Evolutionary conservation across 2,113 vertebrate genomes (phyloP).

Genomic region (Saimiri boliviensis): DNA sequence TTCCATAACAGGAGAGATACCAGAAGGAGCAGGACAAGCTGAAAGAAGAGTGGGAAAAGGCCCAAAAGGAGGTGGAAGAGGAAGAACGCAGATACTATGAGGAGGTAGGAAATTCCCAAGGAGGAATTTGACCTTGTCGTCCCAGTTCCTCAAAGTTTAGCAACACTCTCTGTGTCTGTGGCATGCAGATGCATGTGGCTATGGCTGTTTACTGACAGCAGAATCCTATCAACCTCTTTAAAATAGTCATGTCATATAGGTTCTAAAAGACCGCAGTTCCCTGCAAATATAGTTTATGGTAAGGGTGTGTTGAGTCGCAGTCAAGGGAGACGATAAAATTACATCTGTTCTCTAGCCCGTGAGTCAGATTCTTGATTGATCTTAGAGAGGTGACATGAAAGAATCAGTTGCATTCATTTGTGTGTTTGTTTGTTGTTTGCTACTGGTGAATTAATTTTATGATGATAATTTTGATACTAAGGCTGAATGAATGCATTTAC

Average conservation of each 20-base stretch:
- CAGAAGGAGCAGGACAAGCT: conserved; percentile 95
- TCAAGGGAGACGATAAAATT: not conserved
- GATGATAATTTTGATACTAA: not conserved
- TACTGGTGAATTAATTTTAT: not conserved
- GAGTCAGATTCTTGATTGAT: not conserved
- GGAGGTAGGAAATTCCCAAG: conserved; percentile 87
- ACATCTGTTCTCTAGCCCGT: not conserved
- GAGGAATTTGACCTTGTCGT: not conserved
- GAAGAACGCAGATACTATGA: conserved; percentile 96
- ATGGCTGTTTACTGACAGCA: not conserved
- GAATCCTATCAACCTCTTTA: not conserved
- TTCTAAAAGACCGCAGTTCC: not conserved
- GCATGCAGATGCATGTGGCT: fast-evolving
- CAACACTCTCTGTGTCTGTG: not conserved
- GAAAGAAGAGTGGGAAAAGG: conserved; percentile 97
- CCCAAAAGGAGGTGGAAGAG: conserved; percentile 96
- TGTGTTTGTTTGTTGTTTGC: not conserved
- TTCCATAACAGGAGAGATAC: conserved; percentile 91
- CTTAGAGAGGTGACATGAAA: not conserved
- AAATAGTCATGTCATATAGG: not conserved
- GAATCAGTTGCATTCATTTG: not conserved
- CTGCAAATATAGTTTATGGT: not conserved
- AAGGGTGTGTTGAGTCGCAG: not conserved
- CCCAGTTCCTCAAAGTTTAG: not conserved
- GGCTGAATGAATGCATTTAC: not conserved